phyloP scores from a whole-genome alignment of 2,113 vertebrate species.

The Pteruthius melanotis region DNA sequence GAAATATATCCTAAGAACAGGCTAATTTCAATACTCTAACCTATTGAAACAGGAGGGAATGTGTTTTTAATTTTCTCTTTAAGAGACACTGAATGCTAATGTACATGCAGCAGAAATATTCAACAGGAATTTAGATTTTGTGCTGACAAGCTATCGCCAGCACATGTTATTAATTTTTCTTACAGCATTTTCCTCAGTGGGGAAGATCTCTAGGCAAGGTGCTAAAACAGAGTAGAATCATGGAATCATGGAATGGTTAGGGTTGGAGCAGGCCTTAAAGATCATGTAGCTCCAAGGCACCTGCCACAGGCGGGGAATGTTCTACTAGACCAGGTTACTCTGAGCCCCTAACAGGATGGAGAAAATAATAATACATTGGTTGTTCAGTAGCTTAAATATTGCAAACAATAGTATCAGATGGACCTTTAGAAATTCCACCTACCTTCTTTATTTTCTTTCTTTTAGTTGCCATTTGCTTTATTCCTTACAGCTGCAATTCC shows the following conservation, averaged over 20 bases:
- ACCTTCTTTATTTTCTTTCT: not conserved
- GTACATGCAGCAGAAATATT: slow-evolving; percentile 4
- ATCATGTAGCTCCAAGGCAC: not conserved
- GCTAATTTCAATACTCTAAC: not conserved
- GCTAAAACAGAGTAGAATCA: not conserved
- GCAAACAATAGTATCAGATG: not conserved
- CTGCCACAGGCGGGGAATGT: not conserved
- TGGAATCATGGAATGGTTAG: not conserved
- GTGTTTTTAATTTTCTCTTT: slow-evolving; percentile 24
- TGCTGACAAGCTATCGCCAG: not conserved
- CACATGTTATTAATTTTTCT: slow-evolving; percentile 30
- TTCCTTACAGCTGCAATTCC: not conserved
- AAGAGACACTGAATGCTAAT: not conserved
- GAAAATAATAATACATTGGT: not conserved
- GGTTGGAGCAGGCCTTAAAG: not conserved
- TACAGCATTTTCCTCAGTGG: not conserved
- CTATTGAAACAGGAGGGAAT: not conserved
- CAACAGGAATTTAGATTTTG: not conserved
- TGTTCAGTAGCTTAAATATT: not conserved
- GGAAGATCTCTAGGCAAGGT: not conserved
- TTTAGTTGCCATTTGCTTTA: not conserved
- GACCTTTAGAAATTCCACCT: not conserved
- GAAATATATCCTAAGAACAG: not conserved
- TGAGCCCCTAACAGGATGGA: not conserved
- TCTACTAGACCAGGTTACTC: not conserved